Base-by-base conservation (phyloP, 2,797 vertebrate genomes). In the Diplodus puntazzo region DNA sequence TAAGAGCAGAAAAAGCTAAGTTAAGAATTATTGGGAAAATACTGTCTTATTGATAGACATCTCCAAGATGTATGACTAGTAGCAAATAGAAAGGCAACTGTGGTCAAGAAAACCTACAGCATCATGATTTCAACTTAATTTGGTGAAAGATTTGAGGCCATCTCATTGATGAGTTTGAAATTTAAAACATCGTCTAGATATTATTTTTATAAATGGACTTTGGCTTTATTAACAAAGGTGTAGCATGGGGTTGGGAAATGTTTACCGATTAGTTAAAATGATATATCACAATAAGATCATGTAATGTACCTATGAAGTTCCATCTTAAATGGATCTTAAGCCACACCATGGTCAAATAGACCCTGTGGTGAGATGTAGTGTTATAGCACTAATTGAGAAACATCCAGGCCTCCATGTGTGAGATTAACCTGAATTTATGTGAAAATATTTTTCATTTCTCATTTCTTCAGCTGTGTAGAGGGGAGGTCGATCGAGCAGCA, bases 341-440 rank as follows among this genome's bases (percentile, higher is more conserved):
- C 58, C 13, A 11, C 55, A 42, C 21, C n/a, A 23, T 20, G 18
- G 53, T 58, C 42, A 59, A 61, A 50, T 57, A n/a, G 34, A 61
- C 30, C 50, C 70, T 34, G 34, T 67, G n/a, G 23, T 27, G 30
- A 18, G 71, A 59, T 63, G 43, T 66, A 60, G 60, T 13, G 18
- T 70, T 43, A 76, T 69, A 34, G 57, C 39, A 42, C n/a, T 34
- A 57, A 77, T 80, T 57, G 75, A 69, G 50, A 52, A 70, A 69
- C 20, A 64, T 46, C 49, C 60, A 70, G 69, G 23, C 23, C 30
- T 64, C 55, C 8, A n/a, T 39, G 20, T 63, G 27, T 64, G 58
- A 2, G 11, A 20, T 73, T 62, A 53, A 71, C 57, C 52, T 70
- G 49, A 69, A 62, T 23, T 53, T 23, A 25, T 43, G 45, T 21